These are phyloP conservation scores for Cryptus viduatorius DNA, from an alignment of 2,888 invertebrate species.

Conservation along the genomic window DNA sequence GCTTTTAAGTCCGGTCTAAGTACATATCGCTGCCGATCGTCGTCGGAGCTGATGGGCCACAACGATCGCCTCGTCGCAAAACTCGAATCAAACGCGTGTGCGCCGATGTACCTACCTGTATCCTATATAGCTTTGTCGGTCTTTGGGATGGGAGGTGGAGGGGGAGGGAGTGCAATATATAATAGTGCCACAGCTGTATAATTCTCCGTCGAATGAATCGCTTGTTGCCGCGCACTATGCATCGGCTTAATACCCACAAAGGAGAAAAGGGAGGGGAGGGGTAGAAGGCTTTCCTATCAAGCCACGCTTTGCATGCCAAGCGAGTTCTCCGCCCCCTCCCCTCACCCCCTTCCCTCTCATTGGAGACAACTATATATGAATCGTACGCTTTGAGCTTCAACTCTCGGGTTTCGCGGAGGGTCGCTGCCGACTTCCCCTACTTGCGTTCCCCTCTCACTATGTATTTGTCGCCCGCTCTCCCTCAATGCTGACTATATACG, in stretches of 20 bases:
- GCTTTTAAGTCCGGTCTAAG: background rate
- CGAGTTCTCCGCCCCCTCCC: constrained; percentile 35
- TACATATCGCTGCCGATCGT: constrained; percentile 23
- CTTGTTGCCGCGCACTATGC: constrained; percentile 46
- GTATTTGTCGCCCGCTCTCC: background rate
- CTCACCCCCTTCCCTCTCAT: constrained; percentile 22
- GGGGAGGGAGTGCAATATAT: background rate
- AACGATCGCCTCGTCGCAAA: background rate
- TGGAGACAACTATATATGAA: constrained; percentile 36
- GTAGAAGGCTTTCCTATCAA: constrained; percentile 49
- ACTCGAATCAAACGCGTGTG: constrained; percentile 26
- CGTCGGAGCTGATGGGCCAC: constrained; percentile 12
- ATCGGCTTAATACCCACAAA: constrained; percentile 26
- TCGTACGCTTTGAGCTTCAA: constrained; percentile 56
- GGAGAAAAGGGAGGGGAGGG: background rate
- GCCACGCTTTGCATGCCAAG: constrained; percentile 58
- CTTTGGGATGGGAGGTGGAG: background rate
- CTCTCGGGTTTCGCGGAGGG: constrained; percentile 35
- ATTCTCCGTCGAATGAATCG: constrained; percentile 53
- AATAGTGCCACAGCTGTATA: constrained; percentile 23
- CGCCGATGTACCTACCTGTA: constrained; percentile 15
- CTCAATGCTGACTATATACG: too few species aligned
- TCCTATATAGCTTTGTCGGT: constrained; percentile 28
- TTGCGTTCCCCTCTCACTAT: background rate
- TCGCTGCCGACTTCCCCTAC: background rate